Conservation (phyloP, 2,797 vertebrate species). For the Scolopax rusticola region DNA sequence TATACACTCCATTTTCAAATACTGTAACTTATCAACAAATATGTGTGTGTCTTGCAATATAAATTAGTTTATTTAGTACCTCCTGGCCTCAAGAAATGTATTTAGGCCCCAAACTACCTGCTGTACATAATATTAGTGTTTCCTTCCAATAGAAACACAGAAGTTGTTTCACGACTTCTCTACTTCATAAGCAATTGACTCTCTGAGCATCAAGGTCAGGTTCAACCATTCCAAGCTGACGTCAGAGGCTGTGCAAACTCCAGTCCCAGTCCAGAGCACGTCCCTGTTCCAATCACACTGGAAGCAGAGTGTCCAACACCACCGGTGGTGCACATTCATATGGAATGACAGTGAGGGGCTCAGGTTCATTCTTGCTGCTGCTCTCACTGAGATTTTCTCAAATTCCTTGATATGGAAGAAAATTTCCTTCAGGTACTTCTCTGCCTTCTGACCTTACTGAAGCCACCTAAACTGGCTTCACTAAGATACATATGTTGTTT, state of each 20-base stretch:
- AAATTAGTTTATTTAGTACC: not conserved
- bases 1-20: not conserved
- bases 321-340: rapidly evolving
- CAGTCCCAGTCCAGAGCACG: not conserved
- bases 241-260: not conserved
- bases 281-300: rapidly evolving
- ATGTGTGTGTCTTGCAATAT: not conserved
- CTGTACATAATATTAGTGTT: not conserved
- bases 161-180: not conserved
- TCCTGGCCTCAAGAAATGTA: not conserved
- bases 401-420: not conserved
- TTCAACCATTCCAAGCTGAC: not conserved
- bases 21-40: not conserved
- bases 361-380: not conserved
- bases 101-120: not conserved
- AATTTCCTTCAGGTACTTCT: not conserved
- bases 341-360: not conserved
- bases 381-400: not conserved
- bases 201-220: not conserved
- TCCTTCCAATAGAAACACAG: not conserved
- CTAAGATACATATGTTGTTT: not conserved
- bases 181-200: not conserved
- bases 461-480: not conserved
- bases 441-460: not conserved
- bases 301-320: not conserved